Base-by-base conservation (phyloP, 2,113 vertebrate genomes). In the Rhinichthys klamathensis region DNA sequence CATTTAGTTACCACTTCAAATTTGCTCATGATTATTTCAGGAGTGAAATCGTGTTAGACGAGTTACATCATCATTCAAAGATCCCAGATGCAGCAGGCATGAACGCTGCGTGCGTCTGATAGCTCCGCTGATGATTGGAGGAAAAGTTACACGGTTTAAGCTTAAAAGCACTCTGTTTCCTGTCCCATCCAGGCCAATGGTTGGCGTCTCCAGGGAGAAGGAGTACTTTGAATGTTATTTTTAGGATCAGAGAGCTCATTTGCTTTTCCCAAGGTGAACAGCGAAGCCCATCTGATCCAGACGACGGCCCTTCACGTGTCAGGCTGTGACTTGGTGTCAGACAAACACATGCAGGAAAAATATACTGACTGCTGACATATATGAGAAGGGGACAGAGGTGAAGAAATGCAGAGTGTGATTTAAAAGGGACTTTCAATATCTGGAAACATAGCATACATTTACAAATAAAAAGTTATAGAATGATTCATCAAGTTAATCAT, bases 171-270 rank as follows among this genome's bases (percentile, higher is more conserved):
- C 86, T 88, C 82, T 81, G 76, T 86, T 90, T 87, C 84, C 85
- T 2, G 27, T 88, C 85, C 85, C 84, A 89, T 92, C 86, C 90
- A 92, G 91, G 90, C 91, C 90, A 89, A 60, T 87, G 87, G n/a
- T 86, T 91, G 76, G 84, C 54, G 38, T 89, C 91, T 88, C 87
- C 51, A 82, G 89, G 86, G 90, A 91, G 73, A 70, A 44, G 75
- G 84, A 90, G 90, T 86, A 88, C 88, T 91, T 90, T 88, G 23
- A 75, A 81, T 87, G 86, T 86, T 92, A 92, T 92, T 92, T 93
- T 93, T 93, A 93, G 93, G 75, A 84, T 83, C 75, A 81, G 91
- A 90, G 92, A 86, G 91, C 91, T 93, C 69, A 88, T 92, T 51
- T 90, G 85, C 82, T 12, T 79, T 87, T 91, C 90, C 89, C 88